phyloP scores from a whole-genome alignment of 2,888 invertebrate species.

The Brachypalpus laphriformis region DNA sequence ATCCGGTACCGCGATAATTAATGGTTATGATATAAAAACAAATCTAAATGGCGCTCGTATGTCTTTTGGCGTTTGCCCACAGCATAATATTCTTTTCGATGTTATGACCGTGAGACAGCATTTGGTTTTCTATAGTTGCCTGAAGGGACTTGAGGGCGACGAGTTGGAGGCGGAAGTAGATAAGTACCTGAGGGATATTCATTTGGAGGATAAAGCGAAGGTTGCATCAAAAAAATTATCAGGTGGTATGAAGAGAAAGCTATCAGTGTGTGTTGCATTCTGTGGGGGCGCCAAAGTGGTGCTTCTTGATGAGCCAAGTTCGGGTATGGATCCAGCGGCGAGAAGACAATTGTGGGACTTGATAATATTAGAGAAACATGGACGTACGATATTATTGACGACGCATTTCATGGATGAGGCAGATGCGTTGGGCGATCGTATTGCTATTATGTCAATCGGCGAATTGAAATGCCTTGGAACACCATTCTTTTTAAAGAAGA shows the following conservation, averaged over 20 bases:
- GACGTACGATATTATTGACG: conserved; percentile 90
- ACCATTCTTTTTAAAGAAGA: conserved; percentile 91
- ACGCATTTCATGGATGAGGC: conserved; percentile 97
- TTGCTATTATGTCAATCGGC: conserved; percentile 94
- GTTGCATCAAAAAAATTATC: conserved; percentile 86
- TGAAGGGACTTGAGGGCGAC: conserved; percentile 86
- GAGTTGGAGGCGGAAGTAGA: conserved; percentile 86
- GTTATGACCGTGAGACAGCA: conserved; percentile 93
- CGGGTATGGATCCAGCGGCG: conserved; percentile 94
- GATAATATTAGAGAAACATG: conserved; percentile 88
- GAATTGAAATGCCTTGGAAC: conserved; percentile 91
- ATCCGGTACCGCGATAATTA: conserved; percentile 88
- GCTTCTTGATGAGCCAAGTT: conserved; percentile 90
- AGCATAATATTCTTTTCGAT: conserved; percentile 93
- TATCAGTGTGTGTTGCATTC: conserved; percentile 90
- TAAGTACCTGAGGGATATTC: conserved; percentile 86
- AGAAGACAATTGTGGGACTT: conserved; percentile 93
- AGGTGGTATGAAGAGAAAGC: conserved; percentile 91
- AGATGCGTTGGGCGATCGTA: conserved; percentile 92
- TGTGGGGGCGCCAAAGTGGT: conserved; percentile 90
- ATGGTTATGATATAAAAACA: conserved; percentile 88
- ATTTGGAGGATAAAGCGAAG: conserved; percentile 87
- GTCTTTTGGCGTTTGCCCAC: conserved; percentile 92
- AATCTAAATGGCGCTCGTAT: conserved; percentile 87
- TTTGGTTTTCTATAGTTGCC: conserved; percentile 90